Evolutionary conservation across 1,140 invertebrate species (phyloP).

Genomic region (Plectus sambesii): DNA sequence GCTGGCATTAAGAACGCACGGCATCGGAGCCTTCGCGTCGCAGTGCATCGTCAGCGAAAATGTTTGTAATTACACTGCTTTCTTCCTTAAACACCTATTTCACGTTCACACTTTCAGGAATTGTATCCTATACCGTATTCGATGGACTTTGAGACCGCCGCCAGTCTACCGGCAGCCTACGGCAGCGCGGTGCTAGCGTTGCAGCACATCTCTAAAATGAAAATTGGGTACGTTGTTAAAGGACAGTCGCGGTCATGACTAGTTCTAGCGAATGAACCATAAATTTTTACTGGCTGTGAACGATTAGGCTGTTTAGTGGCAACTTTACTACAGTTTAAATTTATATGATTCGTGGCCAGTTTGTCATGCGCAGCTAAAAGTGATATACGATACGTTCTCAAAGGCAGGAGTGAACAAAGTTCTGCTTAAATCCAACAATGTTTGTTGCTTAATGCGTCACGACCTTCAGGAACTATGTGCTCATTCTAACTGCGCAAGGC

Average conservation of each 20-base stretch:
- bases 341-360: too few relatives aligned
- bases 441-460: constrained; percentile 4
- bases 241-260: too few relatives aligned
- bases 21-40: constrained; percentile 24
- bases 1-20: constrained; percentile 14
- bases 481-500: constrained; percentile 19
- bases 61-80: constrained; percentile 7
- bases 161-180: constrained; percentile 21
- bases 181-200: constrained; percentile 27
- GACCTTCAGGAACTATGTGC: constrained; percentile 18
- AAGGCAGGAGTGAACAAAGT: too few relatives aligned
- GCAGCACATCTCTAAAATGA: constrained; percentile 21
- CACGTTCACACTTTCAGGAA: neutral
- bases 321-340: too few relatives aligned
- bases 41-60: constrained; percentile 20
- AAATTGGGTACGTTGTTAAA: constrained; percentile 20
- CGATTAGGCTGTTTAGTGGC: too few relatives aligned
- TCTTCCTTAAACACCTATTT: constrained; percentile 13
- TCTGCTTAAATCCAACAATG: too few relatives aligned
- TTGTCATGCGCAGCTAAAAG: too few relatives aligned
- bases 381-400: too few relatives aligned
- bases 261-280: too few relatives aligned
- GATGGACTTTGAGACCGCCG: constrained; percentile 19
- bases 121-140: constrained; percentile 21
- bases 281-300: too few relatives aligned